Conservation (phyloP, 30 jellyfish, hydroid and myxozoan species). For the Turritopsis rubra region DNA sequence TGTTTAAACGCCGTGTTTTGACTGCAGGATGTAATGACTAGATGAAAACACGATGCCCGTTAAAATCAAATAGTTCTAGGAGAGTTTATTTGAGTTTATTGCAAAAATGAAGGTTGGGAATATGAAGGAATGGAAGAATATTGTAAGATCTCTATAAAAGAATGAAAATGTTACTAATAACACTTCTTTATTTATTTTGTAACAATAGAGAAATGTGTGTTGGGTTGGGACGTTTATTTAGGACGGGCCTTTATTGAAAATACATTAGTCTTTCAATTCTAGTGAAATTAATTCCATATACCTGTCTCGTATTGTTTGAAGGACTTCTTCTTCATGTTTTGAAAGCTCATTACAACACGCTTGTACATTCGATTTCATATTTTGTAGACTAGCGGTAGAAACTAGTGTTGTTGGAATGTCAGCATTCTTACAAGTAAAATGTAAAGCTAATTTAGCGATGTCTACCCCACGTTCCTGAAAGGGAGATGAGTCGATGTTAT, state of each 20-base stretch:
- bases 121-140: no score
- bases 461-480: constrained; percentile 48
- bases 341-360: constrained; percentile 42
- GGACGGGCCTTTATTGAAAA: not conserved
- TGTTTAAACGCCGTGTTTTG: no score
- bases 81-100: no score
- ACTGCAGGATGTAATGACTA: no score
- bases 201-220: no score
- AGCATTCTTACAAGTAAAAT: constrained; percentile 39
- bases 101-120: no score
- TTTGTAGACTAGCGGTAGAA: constrained; percentile 60
- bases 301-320: constrained; percentile 31
- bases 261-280: not conserved
- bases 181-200: no score
- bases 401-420: constrained; percentile 55
- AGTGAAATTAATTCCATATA: not conserved
- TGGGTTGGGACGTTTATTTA: no score
- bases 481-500: not conserved
- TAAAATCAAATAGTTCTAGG: no score
- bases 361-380: constrained; percentile 30
- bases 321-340: constrained; percentile 24
- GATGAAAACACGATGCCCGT: no score
- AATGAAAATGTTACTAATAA: no score
- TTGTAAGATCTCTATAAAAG: no score
- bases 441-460: constrained; percentile 54